Percentiles rank a stretch among this genome's conserved stretches.
These are phyloP conservation scores for Carassius carassius DNA, from an alignment of 2,113 vertebrate genomes.

Conservation along the genomic window DNA sequence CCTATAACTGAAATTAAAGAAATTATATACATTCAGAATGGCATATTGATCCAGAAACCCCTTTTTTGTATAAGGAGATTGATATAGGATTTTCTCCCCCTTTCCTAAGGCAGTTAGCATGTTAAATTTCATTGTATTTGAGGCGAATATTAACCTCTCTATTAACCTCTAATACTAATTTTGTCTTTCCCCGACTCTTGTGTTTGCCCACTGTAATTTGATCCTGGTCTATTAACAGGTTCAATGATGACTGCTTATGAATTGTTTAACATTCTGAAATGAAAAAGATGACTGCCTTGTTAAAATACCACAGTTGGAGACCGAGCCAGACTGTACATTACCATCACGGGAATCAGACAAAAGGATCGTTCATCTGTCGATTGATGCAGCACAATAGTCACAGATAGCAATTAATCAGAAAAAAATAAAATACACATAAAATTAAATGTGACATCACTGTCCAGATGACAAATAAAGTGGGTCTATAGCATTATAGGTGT, in stretches of 20 bases:
- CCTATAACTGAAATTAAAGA: background rate
- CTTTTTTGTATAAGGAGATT: constrained; percentile 4
- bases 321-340: background rate
- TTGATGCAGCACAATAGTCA: constrained; percentile 33
- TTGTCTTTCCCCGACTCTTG: background rate
- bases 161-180: constrained; percentile 11
- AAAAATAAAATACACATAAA: too few relatives aligned
- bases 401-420: constrained; percentile 30
- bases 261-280: constrained; percentile 45
- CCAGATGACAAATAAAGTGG: background rate
- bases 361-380: constrained; percentile 3
- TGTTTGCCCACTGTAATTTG: constrained; percentile 43
- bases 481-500: background rate
- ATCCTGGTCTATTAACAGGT: constrained; percentile 38
- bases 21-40: too few relatives aligned
- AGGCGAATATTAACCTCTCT: background rate
- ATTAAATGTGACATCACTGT: constrained; percentile 20
- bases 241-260: constrained; percentile 23
- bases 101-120: background rate
- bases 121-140: constrained; percentile 2
- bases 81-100: background rate
- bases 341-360: background rate
- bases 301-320: background rate
- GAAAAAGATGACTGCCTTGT: constrained; percentile 30
- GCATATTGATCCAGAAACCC: background rate